Evolutionary conservation across 2,113 vertebrate genomes (phyloP), one percentile per base, ranked within the genome.

Genomic region (Pipra filicauda): DNA sequence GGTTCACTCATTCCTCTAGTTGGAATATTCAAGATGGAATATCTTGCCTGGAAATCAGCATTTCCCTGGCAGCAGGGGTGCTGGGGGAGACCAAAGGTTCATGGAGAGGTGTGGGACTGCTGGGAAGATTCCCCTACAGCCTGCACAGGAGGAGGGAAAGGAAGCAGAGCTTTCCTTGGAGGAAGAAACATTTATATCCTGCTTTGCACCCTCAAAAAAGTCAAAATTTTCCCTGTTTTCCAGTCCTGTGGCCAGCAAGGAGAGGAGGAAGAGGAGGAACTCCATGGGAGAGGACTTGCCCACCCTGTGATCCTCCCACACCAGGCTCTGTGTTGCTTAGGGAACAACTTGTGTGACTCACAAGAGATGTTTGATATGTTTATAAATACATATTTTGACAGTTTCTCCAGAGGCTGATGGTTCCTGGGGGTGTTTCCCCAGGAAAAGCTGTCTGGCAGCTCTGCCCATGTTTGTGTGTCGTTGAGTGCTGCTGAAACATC

Each of bases 51-150:
- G 57, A 57, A 75, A 33, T 43, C 14, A 35, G 12, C 41, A 14
- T 57, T 64, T 37, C 41, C 49, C 70, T 65, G 74, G 49, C 26
- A 31, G 41, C 37, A 43, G 7, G 62, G 57, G 28, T 52, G 65
- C 30, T 15, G 46, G 28, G 69, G 3, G 26, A 58, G 39, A 39
- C 22, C 26, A 2, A 12, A 11, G 24, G 37, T 21, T 64, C 54
- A 12, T 4, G n/a, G 24, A 26, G 48, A 46, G 39, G 6, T 43
- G 28, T 1, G 2, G 49, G 43, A 31, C 26, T 0, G 4, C 11
- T 35, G 51, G 72, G 59, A 69, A 76, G 19, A 21, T 89, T 89
- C 9, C 48, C 44, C n/a, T 4, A 28, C 10, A 39, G 39, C 43
- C 48, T 33, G 23, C 1, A 3, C 33, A 23, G 7, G 19, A 51